Evolutionary conservation across 1,140 invertebrate genomes (phyloP), one percentile per base, ranked within the genome.

Genomic region (Spodoptera litura): DNA sequence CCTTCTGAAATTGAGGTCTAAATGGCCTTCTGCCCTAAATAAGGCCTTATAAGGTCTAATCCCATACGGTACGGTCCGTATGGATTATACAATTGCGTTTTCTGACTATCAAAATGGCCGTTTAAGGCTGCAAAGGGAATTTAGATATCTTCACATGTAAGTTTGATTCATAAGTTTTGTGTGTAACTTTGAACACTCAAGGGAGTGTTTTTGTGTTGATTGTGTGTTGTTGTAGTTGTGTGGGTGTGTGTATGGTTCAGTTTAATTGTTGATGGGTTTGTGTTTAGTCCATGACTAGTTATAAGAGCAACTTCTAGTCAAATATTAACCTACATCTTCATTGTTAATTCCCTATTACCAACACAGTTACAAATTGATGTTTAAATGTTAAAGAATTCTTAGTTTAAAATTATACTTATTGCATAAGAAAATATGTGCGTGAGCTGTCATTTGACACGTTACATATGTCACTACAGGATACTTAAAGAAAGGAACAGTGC

Each of bases 51-150:
- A 62, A 44, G 35, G 20, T 25, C 64, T 68, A 52, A 68, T 68
- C 64, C 64, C 64, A 51, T 68, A 68, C 44, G 20, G 15, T 12
- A 27, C 49, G 20, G 12, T 44, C 61, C 64, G 35, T 4, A 52
- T 25, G 64, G 44, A 51, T 66, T 68, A 68, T 68, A 52, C 38
- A 25, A 35, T 15, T 51, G 44, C 49, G 44, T 20, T 52, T 51
- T 52, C 44, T 13, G 64, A 52, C 64, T 27, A 52, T 68, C 44
- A 68, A 52, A 68, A 68, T 38, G 20, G 44, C 4, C 49, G 49
- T 25, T 52, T 52, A 68, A 52, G 64, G 20, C 44, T 27, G 25
- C 64, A 68, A 13, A 68, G 64, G 64, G 64, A 68, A 68, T 68
- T 68, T 27, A 52, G 25, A 68, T 68, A 27, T 27, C 64, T 25